phyloP scores from a whole-genome alignment of 2,797 vertebrate species.

The Gephyroberyx darwinii region DNA sequence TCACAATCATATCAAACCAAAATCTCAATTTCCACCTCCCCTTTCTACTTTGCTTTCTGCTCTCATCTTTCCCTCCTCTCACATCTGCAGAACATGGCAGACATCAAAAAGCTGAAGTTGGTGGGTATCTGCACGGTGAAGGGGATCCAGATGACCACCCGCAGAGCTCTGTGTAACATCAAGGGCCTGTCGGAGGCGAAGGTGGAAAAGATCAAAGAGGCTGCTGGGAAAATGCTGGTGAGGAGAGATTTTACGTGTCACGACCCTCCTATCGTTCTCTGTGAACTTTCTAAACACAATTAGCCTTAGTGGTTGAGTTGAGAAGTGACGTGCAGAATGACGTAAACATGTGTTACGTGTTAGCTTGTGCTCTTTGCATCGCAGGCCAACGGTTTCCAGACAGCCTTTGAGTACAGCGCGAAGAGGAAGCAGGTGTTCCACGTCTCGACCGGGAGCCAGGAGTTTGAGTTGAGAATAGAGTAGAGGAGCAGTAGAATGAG shows the following conservation, averaged over 20 bases:
- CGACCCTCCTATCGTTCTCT: not conserved
- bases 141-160: slow-evolving; percentile 98
- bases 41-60: not conserved
- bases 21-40: not conserved
- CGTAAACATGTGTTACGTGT: not conserved
- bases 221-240: slow-evolving; percentile 96
- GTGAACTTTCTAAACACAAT: not conserved
- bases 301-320: not conserved
- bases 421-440: slow-evolving; percentile 96
- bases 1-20: not conserved
- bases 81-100: slow-evolving; percentile 88
- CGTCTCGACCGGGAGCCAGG: slow-evolving; percentile 94
- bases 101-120: slow-evolving; percentile 96
- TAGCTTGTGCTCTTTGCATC: slow-evolving; percentile 27
- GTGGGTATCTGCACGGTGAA: slow-evolving; percentile 97
- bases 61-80: slow-evolving; percentile 4
- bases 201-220: slow-evolving; percentile 99
- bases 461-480: slow-evolving; percentile 90
- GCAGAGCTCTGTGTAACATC: slow-evolving; percentile 91
- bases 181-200: slow-evolving; percentile 98
- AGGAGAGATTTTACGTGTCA: not conserved
- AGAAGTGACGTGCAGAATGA: not conserved
- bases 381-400: slow-evolving; percentile 94
- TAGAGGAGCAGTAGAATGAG: not conserved
- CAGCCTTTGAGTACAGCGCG: slow-evolving; percentile 93